Evolutionary conservation across 2,797 vertebrate species (phyloP).

Genomic region (Sebastiscus tertius): DNA sequence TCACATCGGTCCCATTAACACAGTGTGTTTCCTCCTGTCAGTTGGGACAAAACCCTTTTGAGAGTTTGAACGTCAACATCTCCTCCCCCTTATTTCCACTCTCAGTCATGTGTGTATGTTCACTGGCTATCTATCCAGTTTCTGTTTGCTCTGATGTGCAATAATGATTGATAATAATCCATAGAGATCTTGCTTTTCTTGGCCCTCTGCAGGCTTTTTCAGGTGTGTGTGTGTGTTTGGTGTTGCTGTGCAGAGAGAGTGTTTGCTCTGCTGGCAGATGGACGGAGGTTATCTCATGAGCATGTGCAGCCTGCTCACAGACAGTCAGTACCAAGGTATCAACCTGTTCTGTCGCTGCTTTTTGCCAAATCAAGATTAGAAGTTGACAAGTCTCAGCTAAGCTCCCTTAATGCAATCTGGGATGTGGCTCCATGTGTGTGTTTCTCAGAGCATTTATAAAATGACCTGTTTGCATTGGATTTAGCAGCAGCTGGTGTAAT

Average conservation of each 20-base stretch:
- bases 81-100: slow-evolving; percentile 33
- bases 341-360: neutral
- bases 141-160: slow-evolving; percentile 8
- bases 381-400: slow-evolving; percentile 35
- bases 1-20: slow-evolving; percentile 45
- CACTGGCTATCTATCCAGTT: neutral
- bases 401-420: slow-evolving; percentile 10
- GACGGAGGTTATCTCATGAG: slow-evolving; percentile 3
- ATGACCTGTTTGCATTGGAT: neutral
- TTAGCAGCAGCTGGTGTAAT: neutral
- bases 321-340: neutral
- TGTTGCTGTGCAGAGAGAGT: slow-evolving; percentile 26
- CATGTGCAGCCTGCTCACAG: neutral
- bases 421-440: neutral
- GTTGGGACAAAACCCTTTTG: slow-evolving; percentile 55
- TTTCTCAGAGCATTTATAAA: neutral
- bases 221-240: slow-evolving; percentile 19
- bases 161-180: slow-evolving; percentile 1
- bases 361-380: slow-evolving; percentile 53
- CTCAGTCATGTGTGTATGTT: neutral
- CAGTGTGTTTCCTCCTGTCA: slow-evolving; percentile 47
- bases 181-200: slow-evolving; percentile 16
- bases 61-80: slow-evolving; percentile 67
- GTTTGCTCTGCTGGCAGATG: slow-evolving; percentile 44
- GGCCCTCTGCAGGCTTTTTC: neutral